Base-by-base conservation (phyloP, 2,888 invertebrate species). In the Lamellibrachia columna region DNA sequence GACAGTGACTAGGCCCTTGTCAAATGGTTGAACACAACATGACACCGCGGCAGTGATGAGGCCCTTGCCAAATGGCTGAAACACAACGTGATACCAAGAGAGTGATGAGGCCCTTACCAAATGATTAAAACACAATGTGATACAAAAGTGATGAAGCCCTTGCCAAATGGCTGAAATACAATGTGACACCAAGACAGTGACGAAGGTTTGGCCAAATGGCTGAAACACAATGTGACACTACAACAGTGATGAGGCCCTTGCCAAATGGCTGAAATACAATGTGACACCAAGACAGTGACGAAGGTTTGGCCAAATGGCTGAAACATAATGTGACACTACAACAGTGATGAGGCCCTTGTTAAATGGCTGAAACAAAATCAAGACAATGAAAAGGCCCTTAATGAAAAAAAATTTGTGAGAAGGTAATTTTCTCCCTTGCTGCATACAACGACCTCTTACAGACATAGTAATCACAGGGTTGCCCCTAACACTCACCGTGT, bases 401-500 rank as follows among this genome's bases (percentile, higher is more conserved):
- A 75, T 75, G 75, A 75, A n/a, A 55, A 55, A 55, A 15, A 22
- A 1, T 4, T 75, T 22, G 75, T 6, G 75, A 75, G 75, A n/a
- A 15, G 75, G 40, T 40, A 40, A 40, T 40, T 40, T 40, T 40
- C 40, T 40, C 40, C 40, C 40, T 40, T 40, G 40, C 40, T 40
- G 40, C 40, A 40, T 40, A 40, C 40, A 40, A 40, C 40, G 40
- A 40, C 40, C 40, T 40, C 40, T 40, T 40, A 40, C 40, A 40
- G 40, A 40, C 40, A 40, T 40, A 40, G 40, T 40, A 40, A 40
- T 40, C 1, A 40, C 40, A 40, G 40, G 40, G 40, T 22, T 75
- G 15, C 75, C 75, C 75, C 75, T 22, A 15, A 75, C 22, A 60
- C 93, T 95, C 97, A 98, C 98, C 92, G 98, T 98, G 95, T 98